Percentiles rank a stretch among this genome's conserved stretches.
Conservation (phyloP, 2,888 invertebrate genomes). For the Trichogramma dendrolimi region DNA sequence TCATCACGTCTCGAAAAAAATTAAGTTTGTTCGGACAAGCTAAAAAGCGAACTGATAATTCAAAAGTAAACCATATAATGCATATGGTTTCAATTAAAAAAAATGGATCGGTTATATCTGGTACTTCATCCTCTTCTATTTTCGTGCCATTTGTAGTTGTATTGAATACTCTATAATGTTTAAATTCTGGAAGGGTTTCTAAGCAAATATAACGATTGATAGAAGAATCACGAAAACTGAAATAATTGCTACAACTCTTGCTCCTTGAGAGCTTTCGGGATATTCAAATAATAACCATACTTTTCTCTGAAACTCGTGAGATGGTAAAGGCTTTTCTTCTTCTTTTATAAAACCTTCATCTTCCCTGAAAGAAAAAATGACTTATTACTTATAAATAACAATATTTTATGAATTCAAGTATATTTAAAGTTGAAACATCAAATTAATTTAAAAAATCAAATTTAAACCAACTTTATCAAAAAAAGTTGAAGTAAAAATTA, state of each 20-base stretch:
- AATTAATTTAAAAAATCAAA: too few relatives aligned
- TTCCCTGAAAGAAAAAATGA: slow-evolving; percentile 62
- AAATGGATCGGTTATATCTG: slow-evolving; percentile 98
- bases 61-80: slow-evolving; percentile 99
- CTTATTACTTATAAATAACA: background rate
- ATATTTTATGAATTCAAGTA: background rate
- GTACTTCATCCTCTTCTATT: slow-evolving; percentile 97
- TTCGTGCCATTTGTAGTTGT: slow-evolving; percentile 93
- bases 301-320: slow-evolving; percentile 95
- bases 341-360: slow-evolving; percentile 99
- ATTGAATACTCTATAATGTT: slow-evolving; percentile 97
- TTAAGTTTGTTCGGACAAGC: slow-evolving; percentile 98
- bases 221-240: slow-evolving; percentile 97
- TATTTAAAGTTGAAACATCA: background rate
- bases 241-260: slow-evolving; percentile 97
- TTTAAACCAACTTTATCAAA: too few relatives aligned
- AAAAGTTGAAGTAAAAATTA: too few relatives aligned
- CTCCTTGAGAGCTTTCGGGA: slow-evolving; percentile 98
- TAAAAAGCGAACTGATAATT: slow-evolving; percentile 95
- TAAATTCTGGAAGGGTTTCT: slow-evolving; percentile 98
- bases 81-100: slow-evolving; percentile 99
- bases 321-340: slow-evolving; percentile 95
- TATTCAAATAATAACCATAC: slow-evolving; percentile 99
- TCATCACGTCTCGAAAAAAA: slow-evolving; percentile 99
- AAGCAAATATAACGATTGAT: slow-evolving; percentile 98